Conservation (phyloP, 2,888 invertebrate species). For the Xestoiulus laeticollis region DNA sequence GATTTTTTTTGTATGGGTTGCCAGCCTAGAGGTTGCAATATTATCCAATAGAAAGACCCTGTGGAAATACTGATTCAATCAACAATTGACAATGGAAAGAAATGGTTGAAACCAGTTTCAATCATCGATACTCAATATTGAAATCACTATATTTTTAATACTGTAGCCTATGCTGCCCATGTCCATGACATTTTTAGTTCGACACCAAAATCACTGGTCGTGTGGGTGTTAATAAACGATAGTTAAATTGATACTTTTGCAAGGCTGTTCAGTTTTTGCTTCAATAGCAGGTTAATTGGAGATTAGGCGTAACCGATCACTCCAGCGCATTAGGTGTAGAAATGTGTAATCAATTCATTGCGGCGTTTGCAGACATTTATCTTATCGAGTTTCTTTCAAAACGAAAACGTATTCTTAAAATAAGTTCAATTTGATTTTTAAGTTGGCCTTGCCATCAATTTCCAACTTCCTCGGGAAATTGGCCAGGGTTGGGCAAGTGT, state of each 20-base stretch:
- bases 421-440: background rate
- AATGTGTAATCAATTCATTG: background rate
- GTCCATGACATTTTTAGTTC: background rate
- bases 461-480: background rate
- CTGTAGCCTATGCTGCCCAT: background rate
- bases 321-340: background rate
- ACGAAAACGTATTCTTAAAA: background rate
- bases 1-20: too few relatives aligned
- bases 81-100: too few relatives aligned
- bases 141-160: too few relatives aligned
- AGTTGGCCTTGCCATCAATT: background rate
- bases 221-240: background rate
- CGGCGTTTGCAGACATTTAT: background rate
- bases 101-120: too few relatives aligned
- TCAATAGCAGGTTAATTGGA: background rate
- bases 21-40: too few relatives aligned
- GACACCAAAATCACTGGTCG: background rate
- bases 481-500: background rate
- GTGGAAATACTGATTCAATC: too few relatives aligned
- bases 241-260: background rate
- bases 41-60: too few relatives aligned
- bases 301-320: background rate
- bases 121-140: too few relatives aligned
- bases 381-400: background rate
- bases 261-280: conserved; percentile 2